Percentiles rank a stretch among this genome's conserved stretches.
Conservation (phyloP, 37 sponge, comb jelly and placozoan species). For the Oscarella lobularis region DNA sequence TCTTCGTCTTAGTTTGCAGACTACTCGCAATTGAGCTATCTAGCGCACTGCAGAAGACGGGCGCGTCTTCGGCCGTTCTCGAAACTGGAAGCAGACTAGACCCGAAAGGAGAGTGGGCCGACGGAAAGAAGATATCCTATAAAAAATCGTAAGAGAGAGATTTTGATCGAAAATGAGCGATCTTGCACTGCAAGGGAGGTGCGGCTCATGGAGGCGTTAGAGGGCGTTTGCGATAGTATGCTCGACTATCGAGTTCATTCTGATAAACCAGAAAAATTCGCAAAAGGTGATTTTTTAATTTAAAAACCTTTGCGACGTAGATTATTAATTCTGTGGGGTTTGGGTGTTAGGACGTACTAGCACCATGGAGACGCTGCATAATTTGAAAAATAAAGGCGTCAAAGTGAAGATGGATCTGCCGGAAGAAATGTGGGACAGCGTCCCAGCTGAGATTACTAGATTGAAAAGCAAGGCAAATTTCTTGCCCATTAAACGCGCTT, state of each 20-base stretch:
- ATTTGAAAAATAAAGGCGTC: not conserved
- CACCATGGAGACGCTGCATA: not conserved
- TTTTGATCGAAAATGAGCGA: not conserved
- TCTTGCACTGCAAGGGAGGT: not conserved
- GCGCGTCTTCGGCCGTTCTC: not conserved
- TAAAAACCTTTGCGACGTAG: no score
- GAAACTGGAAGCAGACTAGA: not conserved
- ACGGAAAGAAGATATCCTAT: not conserved
- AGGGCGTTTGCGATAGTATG: not conserved
- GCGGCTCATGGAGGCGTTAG: not conserved
- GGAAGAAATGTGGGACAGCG: slow-evolving; percentile 5
- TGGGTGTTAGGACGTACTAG: not conserved
- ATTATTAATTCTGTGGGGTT: no score
- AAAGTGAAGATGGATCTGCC: not conserved
- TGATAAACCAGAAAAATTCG: not conserved
- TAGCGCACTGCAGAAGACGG: not conserved
- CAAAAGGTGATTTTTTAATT: not conserved
- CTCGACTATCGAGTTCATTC: not conserved
- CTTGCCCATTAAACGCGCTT: no score
- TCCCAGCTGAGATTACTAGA: not conserved
- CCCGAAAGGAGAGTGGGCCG: not conserved
- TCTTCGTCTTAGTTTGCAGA: not conserved
- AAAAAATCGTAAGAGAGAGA: not conserved
- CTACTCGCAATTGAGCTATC: not conserved
- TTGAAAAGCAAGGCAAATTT: not conserved